A percentile compares a stretch with the other conserved stretches of the same genome.
These are phyloP conservation scores for Callinectes sapidus DNA, from an alignment of 2,888 invertebrate genomes.

Conservation along the genomic window DNA sequence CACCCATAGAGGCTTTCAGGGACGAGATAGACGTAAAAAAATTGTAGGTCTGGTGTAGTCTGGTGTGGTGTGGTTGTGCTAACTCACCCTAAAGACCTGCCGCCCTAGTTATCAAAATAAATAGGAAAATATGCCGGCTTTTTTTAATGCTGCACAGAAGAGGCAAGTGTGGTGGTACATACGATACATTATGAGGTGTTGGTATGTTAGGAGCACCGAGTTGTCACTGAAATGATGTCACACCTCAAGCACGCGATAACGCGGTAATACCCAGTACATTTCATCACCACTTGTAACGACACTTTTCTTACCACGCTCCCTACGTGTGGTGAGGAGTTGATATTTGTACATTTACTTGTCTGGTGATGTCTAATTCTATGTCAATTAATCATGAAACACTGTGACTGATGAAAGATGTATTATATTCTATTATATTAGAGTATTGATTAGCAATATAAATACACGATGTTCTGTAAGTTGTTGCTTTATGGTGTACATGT, in stretches of 20 bases:
- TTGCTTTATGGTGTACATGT: too few relatives aligned
- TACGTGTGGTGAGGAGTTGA: too few relatives aligned
- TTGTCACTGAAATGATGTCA: background rate
- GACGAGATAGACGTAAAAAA: background rate
- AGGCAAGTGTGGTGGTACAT: background rate
- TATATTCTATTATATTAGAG: too few relatives aligned
- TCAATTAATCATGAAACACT: too few relatives aligned
- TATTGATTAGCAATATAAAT: too few relatives aligned
- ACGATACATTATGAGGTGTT: background rate
- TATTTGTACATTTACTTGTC: too few relatives aligned
- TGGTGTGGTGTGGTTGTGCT: background rate
- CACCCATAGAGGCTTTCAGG: background rate
- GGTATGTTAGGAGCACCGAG: background rate
- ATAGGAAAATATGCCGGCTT: constrained; percentile 12
- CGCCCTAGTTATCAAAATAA: background rate
- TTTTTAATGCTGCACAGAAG: background rate
- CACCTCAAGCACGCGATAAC: background rate
- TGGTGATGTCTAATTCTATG: too few relatives aligned
- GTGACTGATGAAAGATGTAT: too few relatives aligned
- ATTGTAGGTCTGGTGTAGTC: background rate
- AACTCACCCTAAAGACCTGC: background rate
- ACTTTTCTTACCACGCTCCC: too few relatives aligned
- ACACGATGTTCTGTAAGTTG: too few relatives aligned
- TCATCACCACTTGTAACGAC: too few relatives aligned
- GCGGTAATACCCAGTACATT: background rate